A percentile compares a stretch with the other conserved stretches of the same genome.
Evolutionary conservation across 2,888 invertebrate species (phyloP).

Genomic region (Zygogramma bicolorata): DNA sequence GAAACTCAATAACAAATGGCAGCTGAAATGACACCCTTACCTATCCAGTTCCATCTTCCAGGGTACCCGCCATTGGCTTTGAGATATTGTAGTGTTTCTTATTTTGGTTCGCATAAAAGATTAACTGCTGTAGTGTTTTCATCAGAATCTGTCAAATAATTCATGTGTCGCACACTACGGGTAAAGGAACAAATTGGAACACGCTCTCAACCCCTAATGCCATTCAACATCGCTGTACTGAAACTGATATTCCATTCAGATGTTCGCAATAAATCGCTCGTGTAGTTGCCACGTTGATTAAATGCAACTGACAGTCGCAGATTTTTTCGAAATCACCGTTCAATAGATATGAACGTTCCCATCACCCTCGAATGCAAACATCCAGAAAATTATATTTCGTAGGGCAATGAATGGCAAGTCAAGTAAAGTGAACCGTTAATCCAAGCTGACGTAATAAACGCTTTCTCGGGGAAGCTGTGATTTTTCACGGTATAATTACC

Average conservation of each 20-base stretch:
- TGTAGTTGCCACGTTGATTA: not conserved
- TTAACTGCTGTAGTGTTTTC: no score
- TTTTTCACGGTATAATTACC: not conserved
- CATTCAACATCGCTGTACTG: not conserved
- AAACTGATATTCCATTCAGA: no score
- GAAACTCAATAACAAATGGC: no score
- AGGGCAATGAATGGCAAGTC: not conserved
- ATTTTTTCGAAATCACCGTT: not conserved
- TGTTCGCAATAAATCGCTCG: not conserved
- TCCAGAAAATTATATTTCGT: not conserved
- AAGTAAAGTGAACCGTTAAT: constrained; percentile 3
- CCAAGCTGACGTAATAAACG: not conserved
- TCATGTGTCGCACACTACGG: no score
- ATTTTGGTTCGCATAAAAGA: no score
- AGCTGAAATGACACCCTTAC: no score
- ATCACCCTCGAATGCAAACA: not conserved
- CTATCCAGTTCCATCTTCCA: no score
- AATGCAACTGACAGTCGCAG: not conserved
- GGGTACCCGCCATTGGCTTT: no score
- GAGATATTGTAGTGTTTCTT: no score
- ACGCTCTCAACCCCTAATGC: no score
- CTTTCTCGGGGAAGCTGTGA: not conserved
- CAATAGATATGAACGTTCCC: not conserved
- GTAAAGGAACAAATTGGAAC: no score
- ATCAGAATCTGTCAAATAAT: no score